These are phyloP conservation scores for Todus mexicanus DNA, from an alignment of 2,797 vertebrate genomes.

Conservation along the genomic window DNA sequence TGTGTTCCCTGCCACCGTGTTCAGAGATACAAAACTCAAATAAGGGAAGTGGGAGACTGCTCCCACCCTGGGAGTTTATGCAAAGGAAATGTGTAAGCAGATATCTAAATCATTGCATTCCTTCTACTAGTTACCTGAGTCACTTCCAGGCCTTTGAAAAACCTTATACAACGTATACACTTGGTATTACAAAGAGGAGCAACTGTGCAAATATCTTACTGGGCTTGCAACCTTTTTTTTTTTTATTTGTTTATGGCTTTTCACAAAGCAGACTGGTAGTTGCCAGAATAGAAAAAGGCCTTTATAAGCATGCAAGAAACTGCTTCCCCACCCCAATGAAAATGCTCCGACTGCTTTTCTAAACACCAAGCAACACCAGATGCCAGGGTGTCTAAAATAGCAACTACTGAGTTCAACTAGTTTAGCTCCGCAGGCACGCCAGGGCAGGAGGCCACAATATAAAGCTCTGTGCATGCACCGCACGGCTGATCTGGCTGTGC, in stretches of 20 bases:
- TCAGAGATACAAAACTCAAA: constrained; percentile 35
- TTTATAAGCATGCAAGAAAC: neutral
- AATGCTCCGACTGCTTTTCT: neutral
- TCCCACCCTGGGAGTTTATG: neutral
- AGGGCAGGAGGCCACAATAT: neutral
- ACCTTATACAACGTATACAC: neutral
- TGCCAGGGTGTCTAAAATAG: constrained; percentile 64
- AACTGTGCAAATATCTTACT: neutral
- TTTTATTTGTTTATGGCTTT: constrained; percentile 14
- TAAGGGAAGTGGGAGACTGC: neutral
- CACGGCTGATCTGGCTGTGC: neutral
- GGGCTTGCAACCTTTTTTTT: neutral
- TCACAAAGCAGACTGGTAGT: neutral
- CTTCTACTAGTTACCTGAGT: neutral
- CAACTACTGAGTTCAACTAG: constrained; percentile 36
- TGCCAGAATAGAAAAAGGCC: neutral
- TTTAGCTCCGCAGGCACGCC: constrained; percentile 26
- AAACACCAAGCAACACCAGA: constrained; percentile 44
- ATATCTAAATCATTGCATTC: neutral
- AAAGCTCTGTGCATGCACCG: neutral
- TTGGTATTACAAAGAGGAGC: neutral
- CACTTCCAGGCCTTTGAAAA: neutral
- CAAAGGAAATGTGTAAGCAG: neutral
- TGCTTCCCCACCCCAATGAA: neutral
- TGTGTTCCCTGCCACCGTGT: neutral